Conservation (phyloP, 2,113 vertebrate genomes). For the Saccopteryx leptura region DNA sequence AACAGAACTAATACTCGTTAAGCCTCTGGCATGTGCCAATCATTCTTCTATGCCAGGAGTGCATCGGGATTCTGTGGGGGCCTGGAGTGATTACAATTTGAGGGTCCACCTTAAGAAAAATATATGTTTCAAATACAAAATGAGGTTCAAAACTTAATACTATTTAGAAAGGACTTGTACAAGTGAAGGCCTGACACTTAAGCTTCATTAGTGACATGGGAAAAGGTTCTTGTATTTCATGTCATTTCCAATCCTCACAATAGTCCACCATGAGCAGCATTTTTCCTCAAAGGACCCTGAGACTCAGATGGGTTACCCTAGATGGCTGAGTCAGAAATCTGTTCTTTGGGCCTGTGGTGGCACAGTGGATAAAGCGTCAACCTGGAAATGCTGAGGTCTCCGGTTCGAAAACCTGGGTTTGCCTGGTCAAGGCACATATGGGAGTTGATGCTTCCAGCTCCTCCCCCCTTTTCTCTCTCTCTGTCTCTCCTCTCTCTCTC, state of each 20-base stretch:
- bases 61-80: not conserved
- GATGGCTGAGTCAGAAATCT: not conserved
- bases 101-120: not conserved
- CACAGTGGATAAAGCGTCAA: too few relatives aligned
- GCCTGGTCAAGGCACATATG: too few relatives aligned
- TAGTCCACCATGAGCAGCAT: not conserved
- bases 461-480: too few relatives aligned
- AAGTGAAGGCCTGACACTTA: not conserved
- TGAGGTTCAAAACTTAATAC: not conserved
- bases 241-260: not conserved
- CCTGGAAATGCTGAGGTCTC: too few relatives aligned
- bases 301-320: not conserved
- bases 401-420: too few relatives aligned
- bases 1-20: not conserved
- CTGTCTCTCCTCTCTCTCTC: too few relatives aligned
- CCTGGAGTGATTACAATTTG: not conserved
- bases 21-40: not conserved
- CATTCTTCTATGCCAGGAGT: not conserved
- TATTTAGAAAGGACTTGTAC: not conserved
- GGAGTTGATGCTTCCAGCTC: too few relatives aligned
- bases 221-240: not conserved
- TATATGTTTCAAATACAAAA: constrained; percentile 7
- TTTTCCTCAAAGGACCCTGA: not conserved
- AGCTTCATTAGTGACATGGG: not conserved
- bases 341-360: not conserved